phyloP scores from a whole-genome alignment of 2,888 invertebrate genomes.

The Scrobipalpa costella region DNA sequence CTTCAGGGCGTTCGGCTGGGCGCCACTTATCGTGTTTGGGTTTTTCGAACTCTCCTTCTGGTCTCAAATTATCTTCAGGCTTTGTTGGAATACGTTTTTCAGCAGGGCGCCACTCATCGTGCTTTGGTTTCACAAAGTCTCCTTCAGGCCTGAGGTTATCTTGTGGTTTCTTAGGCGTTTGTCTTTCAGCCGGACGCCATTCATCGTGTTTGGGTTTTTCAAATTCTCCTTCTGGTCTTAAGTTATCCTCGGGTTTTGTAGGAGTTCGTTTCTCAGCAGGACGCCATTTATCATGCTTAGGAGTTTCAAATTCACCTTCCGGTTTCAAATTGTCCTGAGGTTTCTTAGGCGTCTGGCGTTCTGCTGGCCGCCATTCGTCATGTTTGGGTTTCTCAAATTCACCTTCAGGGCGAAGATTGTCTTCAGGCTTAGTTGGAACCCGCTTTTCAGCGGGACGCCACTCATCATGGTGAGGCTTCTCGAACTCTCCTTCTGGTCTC shows the following conservation, averaged over 20 bases:
- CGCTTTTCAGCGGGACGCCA: slow-evolving; percentile 59
- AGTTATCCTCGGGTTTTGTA: slow-evolving; percentile 50
- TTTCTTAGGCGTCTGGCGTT: slow-evolving; percentile 62
- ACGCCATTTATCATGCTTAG: slow-evolving; percentile 59
- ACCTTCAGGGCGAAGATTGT: slow-evolving; percentile 83
- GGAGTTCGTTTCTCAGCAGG: slow-evolving; percentile 52
- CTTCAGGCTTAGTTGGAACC: slow-evolving; percentile 52
- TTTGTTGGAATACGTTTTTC: slow-evolving; percentile 56
- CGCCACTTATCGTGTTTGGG: slow-evolving; percentile 55
- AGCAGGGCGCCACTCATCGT: slow-evolving; percentile 62
- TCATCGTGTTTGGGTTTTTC: slow-evolving; percentile 54
- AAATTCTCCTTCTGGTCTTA: slow-evolving; percentile 67
- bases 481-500: slow-evolving; percentile 77
- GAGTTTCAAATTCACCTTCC: slow-evolving; percentile 75
- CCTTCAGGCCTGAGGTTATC: slow-evolving; percentile 65
- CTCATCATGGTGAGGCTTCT: slow-evolving; percentile 51
- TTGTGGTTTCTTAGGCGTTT: slow-evolving; percentile 55
- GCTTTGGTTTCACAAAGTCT: slow-evolving; percentile 46
- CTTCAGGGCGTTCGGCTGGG: slow-evolving; percentile 51
- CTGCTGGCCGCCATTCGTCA: slow-evolving; percentile 50
- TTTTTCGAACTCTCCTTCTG: slow-evolving; percentile 78
- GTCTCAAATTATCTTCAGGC: slow-evolving; percentile 71
- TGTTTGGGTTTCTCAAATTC: slow-evolving; percentile 66
- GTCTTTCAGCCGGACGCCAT: slow-evolving; percentile 45
- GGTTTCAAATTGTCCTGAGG: slow-evolving; percentile 83